Evolutionary conservation across 1,140 invertebrate genomes (phyloP).

Genomic region (Papilio polyxenes): DNA sequence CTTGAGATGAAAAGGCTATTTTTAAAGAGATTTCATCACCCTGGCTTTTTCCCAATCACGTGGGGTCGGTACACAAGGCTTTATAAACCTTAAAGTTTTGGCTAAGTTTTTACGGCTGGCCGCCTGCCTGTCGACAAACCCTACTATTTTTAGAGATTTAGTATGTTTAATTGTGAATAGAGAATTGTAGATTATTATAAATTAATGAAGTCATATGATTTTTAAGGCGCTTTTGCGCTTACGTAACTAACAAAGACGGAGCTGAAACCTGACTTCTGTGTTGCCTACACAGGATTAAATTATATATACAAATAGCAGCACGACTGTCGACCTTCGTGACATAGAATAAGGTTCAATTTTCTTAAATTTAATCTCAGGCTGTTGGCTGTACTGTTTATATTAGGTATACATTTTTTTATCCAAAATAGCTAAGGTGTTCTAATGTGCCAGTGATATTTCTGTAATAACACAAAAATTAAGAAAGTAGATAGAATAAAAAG

Average conservation of each 20-base stretch:
- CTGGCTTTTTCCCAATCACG: too few relatives aligned
- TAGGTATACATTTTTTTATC: not conserved
- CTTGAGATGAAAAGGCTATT: not conserved
- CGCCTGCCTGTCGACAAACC: too few relatives aligned
- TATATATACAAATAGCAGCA: not conserved
- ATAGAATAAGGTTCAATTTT: not conserved
- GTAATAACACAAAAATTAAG: not conserved
- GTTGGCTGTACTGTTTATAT: not conserved
- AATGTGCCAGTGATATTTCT: not conserved
- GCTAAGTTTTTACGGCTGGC: too few relatives aligned
- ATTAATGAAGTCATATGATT: conserved; percentile 38
- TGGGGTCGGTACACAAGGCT: too few relatives aligned
- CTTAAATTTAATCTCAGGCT: not conserved
- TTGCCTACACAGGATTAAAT: conserved; percentile 27
- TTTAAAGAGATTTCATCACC: not conserved
- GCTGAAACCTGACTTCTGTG: conserved; percentile 28
- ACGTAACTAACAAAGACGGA: conserved; percentile 27
- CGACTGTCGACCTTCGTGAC: conserved; percentile 1
- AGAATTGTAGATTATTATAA: conserved; percentile 17
- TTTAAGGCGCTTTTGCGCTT: conserved; percentile 37
- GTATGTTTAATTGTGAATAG: conserved; percentile 7
- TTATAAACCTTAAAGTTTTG: too few relatives aligned
- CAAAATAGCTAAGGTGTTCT: not conserved
- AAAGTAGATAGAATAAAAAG: not conserved
- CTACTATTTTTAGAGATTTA: not conserved